Conservation (phyloP, 2,113 vertebrate species). For the Clarias macrocephalus region DNA sequence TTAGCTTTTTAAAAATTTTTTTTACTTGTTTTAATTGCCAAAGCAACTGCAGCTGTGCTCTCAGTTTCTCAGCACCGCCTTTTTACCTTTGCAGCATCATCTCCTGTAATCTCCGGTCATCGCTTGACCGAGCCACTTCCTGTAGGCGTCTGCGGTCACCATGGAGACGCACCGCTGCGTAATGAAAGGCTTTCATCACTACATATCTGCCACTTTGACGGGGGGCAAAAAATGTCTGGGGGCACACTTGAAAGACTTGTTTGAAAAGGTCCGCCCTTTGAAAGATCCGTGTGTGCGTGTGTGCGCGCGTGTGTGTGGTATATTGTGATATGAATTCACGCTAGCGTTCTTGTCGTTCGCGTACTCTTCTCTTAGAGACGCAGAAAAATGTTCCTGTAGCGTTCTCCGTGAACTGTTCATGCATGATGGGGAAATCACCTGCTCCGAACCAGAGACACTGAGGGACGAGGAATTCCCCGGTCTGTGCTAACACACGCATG, state of each 20-base stretch:
- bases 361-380: not conserved
- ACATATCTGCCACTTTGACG: not conserved
- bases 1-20: no score
- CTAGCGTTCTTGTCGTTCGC: no score
- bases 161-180: slow-evolving; percentile 6
- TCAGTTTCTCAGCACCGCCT: not conserved
- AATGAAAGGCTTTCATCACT: slow-evolving; percentile 33
- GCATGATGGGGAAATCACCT: slow-evolving; percentile 8
- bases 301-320: not conserved
- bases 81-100: not conserved
- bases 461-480: slow-evolving; percentile 6
- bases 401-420: not conserved
- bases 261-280: not conserved
- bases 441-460: not conserved
- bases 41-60: not conserved
- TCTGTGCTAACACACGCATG: not conserved
- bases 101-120: not conserved
- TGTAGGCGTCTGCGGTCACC: slow-evolving; percentile 27
- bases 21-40: not conserved
- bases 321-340: not conserved
- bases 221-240: not conserved
- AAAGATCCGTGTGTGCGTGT: not conserved
- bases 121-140: not conserved
- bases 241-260: not conserved
- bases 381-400: not conserved